Conservation (phyloP, 1,140 invertebrate genomes). For the Frieseomelitta varia region DNA sequence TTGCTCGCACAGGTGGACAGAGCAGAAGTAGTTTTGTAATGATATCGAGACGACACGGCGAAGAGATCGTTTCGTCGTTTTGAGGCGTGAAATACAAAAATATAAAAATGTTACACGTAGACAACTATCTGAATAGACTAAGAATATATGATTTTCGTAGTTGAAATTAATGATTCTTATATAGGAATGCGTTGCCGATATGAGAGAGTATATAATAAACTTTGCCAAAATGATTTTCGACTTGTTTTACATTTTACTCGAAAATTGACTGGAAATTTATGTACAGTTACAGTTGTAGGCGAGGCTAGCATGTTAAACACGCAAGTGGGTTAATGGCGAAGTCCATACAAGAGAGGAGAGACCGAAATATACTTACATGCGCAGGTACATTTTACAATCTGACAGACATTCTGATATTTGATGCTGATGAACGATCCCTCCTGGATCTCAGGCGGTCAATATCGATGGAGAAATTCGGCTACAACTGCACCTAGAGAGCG, state of each 20-base stretch:
- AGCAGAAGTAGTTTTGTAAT: slow-evolving; percentile 8
- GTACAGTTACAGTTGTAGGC: slow-evolving; percentile 25
- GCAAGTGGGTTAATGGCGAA: slow-evolving; percentile 68
- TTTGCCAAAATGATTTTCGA: background rate
- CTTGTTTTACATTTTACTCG: background rate
- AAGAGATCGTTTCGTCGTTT: slow-evolving; percentile 33
- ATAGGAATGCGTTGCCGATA: background rate
- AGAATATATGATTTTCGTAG: slow-evolving; percentile 25
- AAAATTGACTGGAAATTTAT: slow-evolving; percentile 26
- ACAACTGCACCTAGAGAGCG: slow-evolving; percentile 28
- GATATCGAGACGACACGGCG: slow-evolving; percentile 28
- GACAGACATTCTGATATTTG: slow-evolving; percentile 33
- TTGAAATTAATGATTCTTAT: background rate
- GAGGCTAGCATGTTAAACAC: slow-evolving; percentile 31
- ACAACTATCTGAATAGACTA: slow-evolving; percentile 7
- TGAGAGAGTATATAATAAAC: background rate
- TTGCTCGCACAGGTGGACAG: background rate
- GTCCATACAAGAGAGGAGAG: slow-evolving; percentile 25
- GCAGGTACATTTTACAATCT: slow-evolving; percentile 27
- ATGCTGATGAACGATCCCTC: slow-evolving; percentile 63
- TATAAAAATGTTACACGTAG: slow-evolving; percentile 48
- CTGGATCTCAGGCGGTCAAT: background rate
- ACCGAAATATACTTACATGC: background rate
- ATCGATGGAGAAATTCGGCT: slow-evolving; percentile 30
- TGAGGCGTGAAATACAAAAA: slow-evolving; percentile 28